Evolutionary conservation across 2,113 vertebrate species (phyloP).

Genomic region (Notarius quadriscutis): DNA sequence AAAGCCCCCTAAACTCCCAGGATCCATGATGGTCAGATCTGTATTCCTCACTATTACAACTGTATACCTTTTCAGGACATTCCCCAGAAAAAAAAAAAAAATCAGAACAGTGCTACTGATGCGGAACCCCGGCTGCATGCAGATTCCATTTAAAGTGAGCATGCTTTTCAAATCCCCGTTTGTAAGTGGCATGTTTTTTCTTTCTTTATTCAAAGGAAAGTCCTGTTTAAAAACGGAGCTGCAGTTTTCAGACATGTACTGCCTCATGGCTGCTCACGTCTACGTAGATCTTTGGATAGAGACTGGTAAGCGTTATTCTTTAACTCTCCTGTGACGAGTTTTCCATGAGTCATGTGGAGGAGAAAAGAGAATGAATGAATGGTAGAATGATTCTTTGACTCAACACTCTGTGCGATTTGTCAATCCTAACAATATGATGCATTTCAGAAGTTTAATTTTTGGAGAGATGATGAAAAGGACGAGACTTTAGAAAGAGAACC

Average conservation of each 20-base stretch:
- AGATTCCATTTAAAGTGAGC: background rate
- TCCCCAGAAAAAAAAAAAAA: too few species aligned
- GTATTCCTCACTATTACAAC: background rate
- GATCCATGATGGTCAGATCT: background rate
- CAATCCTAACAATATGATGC: background rate
- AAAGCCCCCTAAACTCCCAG: background rate
- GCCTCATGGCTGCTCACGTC: conserved; percentile 92
- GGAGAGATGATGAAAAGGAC: background rate
- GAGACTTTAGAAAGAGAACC: background rate
- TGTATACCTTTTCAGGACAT: too few species aligned
- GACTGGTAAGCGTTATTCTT: conserved; percentile 73
- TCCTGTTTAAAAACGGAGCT: conserved; percentile 93
- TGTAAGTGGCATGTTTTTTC: background rate
- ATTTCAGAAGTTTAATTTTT: background rate
- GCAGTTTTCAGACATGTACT: conserved; percentile 96
- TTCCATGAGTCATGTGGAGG: background rate
- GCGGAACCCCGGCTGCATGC: background rate
- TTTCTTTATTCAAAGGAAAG: conserved; percentile 72
- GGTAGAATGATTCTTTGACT: background rate
- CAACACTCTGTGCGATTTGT: background rate
- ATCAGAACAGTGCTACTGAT: too few species aligned
- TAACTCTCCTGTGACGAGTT: background rate
- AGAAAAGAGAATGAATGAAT: background rate
- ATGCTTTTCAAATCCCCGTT: background rate
- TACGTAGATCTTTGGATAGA: conserved; percentile 91